phyloP scores from a whole-genome alignment of 2,797 vertebrate species.

The Alauda arvensis region DNA sequence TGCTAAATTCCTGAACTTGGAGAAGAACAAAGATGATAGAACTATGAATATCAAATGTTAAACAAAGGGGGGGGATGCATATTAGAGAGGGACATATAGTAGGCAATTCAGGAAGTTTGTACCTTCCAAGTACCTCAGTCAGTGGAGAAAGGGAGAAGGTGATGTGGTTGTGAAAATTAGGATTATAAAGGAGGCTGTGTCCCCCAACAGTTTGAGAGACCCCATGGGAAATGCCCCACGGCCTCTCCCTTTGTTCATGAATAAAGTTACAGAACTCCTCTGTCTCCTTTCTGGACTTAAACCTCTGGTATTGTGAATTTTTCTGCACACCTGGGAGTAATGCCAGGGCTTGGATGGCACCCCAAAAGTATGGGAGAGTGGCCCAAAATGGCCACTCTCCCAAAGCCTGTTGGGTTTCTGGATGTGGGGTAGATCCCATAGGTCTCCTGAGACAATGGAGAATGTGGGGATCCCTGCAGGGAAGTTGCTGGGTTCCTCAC shows the following conservation, averaged over 20 bases:
- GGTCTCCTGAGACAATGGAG: neutral
- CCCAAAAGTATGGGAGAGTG: neutral
- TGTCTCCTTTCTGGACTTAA: neutral
- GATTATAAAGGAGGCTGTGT: neutral
- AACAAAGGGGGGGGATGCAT: neutral
- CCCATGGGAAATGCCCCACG: neutral
- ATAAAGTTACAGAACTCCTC: neutral
- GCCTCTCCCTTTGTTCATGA: neutral
- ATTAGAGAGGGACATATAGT: neutral
- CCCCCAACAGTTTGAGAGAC: neutral
- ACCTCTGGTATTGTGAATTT: neutral
- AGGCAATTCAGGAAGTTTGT: neutral
- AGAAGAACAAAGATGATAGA: neutral
- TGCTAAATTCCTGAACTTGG: neutral
- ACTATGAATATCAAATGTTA: neutral
- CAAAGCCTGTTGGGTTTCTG: neutral
- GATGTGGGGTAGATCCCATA: neutral
- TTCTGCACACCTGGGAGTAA: neutral
- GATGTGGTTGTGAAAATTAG: neutral
- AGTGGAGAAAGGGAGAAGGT: neutral
- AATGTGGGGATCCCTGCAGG: neutral
- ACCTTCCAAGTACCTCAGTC: neutral
- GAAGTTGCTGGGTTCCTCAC: neutral
- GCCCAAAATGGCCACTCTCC: neutral
- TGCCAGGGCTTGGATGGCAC: neutral